Evolutionary conservation across 2,113 vertebrate species (phyloP).

Genomic region (Orientallactaga bullata): DNA sequence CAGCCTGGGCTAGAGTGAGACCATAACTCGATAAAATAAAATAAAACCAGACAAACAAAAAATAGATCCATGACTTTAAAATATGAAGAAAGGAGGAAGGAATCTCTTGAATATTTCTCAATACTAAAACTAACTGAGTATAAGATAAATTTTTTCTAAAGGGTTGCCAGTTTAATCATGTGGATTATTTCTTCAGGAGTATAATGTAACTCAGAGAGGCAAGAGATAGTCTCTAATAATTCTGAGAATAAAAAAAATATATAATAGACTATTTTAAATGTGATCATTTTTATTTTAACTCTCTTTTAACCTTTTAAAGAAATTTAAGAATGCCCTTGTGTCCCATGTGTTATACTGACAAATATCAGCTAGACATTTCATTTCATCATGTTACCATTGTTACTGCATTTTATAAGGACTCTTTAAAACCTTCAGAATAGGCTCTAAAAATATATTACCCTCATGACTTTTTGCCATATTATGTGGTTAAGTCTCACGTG

Average conservation of each 20-base stretch:
- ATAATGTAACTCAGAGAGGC: neutral
- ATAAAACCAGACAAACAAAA: neutral
- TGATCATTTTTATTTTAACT: slow-evolving; percentile 55
- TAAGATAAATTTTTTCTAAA: neutral
- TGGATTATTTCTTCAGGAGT: neutral
- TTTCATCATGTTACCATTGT: slow-evolving; percentile 47
- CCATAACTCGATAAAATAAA: too few species aligned
- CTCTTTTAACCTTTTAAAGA: slow-evolving; percentile 56
- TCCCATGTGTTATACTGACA: slow-evolving; percentile 29
- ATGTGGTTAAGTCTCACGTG: slow-evolving; percentile 31
- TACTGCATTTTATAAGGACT: neutral
- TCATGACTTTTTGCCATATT: slow-evolving; percentile 73
- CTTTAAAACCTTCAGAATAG: slow-evolving; percentile 63
- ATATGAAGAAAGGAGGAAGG: neutral
- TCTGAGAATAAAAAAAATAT: slow-evolving; percentile 3
- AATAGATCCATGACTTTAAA: neutral
- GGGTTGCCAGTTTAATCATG: neutral
- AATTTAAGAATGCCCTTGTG: slow-evolving; percentile 64
- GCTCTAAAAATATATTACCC: slow-evolving; percentile 61
- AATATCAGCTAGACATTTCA: slow-evolving; percentile 38
- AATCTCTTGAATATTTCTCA: neutral
- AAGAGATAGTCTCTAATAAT: neutral
- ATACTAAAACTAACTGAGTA: neutral
- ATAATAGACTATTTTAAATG: slow-evolving; percentile 72
- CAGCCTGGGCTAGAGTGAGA: too few species aligned